A percentile compares a stretch with the other conserved stretches of the same genome.
These are phyloP conservation scores for Elaphurus davidianus DNA, from an alignment of 2,113 vertebrate genomes.

Conservation along the genomic window DNA sequence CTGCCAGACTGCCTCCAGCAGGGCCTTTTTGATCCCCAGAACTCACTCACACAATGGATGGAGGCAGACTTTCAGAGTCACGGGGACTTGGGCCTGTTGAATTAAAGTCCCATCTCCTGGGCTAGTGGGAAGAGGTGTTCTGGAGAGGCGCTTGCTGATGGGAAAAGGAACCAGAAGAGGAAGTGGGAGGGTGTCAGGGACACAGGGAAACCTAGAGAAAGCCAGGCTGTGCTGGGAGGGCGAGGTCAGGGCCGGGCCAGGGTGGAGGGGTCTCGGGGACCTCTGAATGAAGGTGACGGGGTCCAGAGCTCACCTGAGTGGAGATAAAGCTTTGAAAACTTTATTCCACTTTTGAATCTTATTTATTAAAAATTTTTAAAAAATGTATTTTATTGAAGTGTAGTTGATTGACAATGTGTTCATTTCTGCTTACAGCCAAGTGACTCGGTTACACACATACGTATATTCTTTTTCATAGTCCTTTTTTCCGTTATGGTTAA, in stretches of 20 bases:
- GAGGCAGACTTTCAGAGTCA: neutral
- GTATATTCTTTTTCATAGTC: neutral
- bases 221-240: neutral
- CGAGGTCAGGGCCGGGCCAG: no score
- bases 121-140: neutral
- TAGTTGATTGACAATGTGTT: neutral
- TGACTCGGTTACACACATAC: neutral
- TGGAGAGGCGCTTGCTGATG: neutral
- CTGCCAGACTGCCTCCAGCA: neutral
- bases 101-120: neutral
- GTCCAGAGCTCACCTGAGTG: neutral
- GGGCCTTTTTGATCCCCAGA: neutral
- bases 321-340: neutral
- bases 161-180: neutral
- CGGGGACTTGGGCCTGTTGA: neutral
- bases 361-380: neutral
- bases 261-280: neutral
- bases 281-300: fast-evolving
- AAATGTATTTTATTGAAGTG: neutral
- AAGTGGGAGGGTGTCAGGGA: neutral
- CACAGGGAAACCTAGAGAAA: neutral
- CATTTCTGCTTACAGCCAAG: neutral
- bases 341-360: neutral
- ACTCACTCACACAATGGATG: fast-evolving
- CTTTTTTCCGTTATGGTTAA: neutral